Evolutionary conservation across 2,888 invertebrate genomes (phyloP).

Genomic region (Scrobipalpa costella): DNA sequence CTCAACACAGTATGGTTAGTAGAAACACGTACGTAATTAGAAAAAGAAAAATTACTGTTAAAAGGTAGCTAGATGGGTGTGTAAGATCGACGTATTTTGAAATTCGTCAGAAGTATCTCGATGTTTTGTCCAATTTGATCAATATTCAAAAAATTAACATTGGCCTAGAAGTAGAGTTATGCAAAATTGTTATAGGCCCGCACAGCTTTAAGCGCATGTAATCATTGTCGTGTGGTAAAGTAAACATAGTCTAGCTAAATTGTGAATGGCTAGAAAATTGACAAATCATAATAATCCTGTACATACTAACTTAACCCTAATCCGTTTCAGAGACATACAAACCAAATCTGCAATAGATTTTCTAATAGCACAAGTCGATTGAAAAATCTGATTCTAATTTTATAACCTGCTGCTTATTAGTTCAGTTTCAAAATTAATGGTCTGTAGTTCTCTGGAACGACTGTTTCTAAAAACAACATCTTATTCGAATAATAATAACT

Average conservation of each 20-base stretch:
- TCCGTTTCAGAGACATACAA: neutral
- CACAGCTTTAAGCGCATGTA: constrained; percentile 46
- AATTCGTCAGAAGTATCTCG: neutral
- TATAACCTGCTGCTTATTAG: too few species aligned
- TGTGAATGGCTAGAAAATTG: constrained; percentile 12
- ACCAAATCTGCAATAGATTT: too few species aligned
- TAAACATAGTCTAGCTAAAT: neutral
- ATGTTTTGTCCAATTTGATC: neutral
- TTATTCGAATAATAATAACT: neutral
- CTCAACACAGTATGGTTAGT: constrained; percentile 46
- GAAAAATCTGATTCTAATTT: too few species aligned
- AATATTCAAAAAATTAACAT: neutral
- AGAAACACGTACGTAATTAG: constrained; percentile 36
- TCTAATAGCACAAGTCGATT: too few species aligned
- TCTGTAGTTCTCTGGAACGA: neutral
- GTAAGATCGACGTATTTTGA: neutral
- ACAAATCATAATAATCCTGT: neutral
- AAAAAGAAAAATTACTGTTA: constrained; percentile 26
- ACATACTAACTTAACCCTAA: neutral
- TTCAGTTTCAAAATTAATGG: neutral
- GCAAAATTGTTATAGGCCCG: constrained; percentile 25
- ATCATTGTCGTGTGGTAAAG: constrained; percentile 2
- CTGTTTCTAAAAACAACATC: neutral
- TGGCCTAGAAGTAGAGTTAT: constrained; percentile 2
- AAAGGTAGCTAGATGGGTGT: constrained; percentile 22